These are phyloP conservation scores for Bombylius discolor DNA, from an alignment of 2,888 invertebrate genomes.

Conservation along the genomic window DNA sequence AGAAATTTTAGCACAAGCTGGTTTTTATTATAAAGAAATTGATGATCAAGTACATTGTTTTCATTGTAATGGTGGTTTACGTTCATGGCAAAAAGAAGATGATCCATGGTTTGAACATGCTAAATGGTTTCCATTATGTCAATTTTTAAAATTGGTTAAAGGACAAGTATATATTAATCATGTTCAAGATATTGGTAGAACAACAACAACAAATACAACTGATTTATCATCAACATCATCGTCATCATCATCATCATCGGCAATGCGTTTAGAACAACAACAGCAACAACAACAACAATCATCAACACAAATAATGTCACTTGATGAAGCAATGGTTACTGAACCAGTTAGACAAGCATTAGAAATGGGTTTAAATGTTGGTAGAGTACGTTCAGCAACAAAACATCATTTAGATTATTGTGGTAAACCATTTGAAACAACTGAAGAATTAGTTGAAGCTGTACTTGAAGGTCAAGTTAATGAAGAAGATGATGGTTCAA, in stretches of 20 bases:
- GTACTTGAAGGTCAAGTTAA: conserved; percentile 53
- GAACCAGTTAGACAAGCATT: conserved; percentile 42
- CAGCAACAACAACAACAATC: too few species aligned
- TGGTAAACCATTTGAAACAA: conserved; percentile 51
- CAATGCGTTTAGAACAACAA: background rate
- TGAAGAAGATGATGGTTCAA: conserved; percentile 31
- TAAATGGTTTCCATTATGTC: conserved; percentile 83
- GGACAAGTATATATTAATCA: conserved; percentile 63
- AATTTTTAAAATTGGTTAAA: conserved; percentile 66
- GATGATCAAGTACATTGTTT: conserved; percentile 74
- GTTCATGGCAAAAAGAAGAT: conserved; percentile 81
- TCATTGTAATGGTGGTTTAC: conserved; percentile 84
- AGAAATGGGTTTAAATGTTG: conserved; percentile 47
- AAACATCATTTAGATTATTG: conserved; percentile 42
- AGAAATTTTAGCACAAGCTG: conserved; percentile 65
- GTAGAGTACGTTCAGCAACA: conserved; percentile 44
- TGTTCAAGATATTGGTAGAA: conserved; percentile 22
- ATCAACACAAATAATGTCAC: conserved; percentile 13
- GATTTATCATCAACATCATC: too few species aligned
- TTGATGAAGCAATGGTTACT: conserved; percentile 37
- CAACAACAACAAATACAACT: conserved; percentile 1
- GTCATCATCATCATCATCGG: background rate
- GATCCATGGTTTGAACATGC: conserved; percentile 92
- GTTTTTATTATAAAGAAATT: conserved; percentile 70
- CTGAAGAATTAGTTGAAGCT: conserved; percentile 59